These are phyloP conservation scores for Brachionus angularis DNA, from an alignment of 1,140 invertebrate genomes.

Conservation along the genomic window DNA sequence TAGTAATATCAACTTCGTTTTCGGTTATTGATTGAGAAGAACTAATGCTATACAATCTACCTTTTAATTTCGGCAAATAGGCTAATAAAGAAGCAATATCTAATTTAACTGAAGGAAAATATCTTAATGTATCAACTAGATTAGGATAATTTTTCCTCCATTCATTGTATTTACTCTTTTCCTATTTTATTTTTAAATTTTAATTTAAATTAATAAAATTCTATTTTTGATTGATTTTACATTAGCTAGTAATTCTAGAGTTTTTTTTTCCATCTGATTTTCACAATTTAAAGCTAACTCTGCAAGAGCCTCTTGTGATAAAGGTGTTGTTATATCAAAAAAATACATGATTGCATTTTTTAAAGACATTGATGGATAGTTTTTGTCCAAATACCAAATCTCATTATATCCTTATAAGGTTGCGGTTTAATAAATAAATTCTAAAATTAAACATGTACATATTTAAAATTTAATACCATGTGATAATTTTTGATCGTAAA, in stretches of 20 bases:
- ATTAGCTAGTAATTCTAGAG: slow-evolving; percentile 65
- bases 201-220: too few species aligned
- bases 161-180: slow-evolving; percentile 66
- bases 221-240: background rate
- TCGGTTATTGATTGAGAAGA: slow-evolving; percentile 70
- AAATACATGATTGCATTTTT: slow-evolving; percentile 74
- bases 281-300: slow-evolving; percentile 74
- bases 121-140: slow-evolving; percentile 90
- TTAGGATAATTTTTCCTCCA: slow-evolving; percentile 87
- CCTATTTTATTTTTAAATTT: background rate
- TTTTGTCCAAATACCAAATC: slow-evolving; percentile 77
- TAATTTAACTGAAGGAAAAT: slow-evolving; percentile 84
- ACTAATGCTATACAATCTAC: slow-evolving; percentile 89
- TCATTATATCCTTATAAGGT: slow-evolving; percentile 66
- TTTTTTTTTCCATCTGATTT: slow-evolving; percentile 68
- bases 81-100: slow-evolving; percentile 72
- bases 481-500: slow-evolving; percentile 77
- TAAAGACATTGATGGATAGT: slow-evolving; percentile 72
- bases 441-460: too few species aligned
- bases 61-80: slow-evolving; percentile 77
- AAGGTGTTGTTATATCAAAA: slow-evolving; percentile 85
- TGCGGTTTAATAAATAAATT: too few species aligned
- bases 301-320: slow-evolving; percentile 76
- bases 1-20: slow-evolving; percentile 77
- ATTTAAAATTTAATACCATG: too few species aligned